Evolutionary conservation across 92 coral and sea anemone genomes (phyloP), one percentile per base, ranked within the genome.

Genomic region (Epizoanthus rinbou): DNA sequence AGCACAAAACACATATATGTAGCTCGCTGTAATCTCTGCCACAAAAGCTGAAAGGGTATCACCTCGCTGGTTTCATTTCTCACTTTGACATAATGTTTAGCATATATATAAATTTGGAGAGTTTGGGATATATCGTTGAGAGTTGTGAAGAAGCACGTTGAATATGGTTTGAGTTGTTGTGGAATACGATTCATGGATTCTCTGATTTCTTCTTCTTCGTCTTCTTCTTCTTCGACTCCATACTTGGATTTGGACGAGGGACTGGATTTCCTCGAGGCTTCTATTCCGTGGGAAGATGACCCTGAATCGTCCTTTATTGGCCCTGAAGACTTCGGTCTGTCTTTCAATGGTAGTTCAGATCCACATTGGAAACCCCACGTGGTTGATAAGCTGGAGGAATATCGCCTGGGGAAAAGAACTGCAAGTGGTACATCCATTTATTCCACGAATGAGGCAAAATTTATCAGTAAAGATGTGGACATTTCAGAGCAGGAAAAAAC

Each of bases 401-500:
- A 78, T 78, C 82, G 82, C 18, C 52, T 78, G 3, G 82, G 82
- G 24, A 78, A 78, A 43, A 78, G 82, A n/a, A 78, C 71, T 62
- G 71, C 71, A 13, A 78, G 82, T 62, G 82, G 82, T 8, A 5
- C 69, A 15, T 78, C 82, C 22, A 78, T 78, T 13, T 41, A 47
- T 24, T 78, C 82, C 35, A 16, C 57, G 9, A 62, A 63, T 4
- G 50, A 22, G 14, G 13, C 18, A 6, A 23, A 54, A 13, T 18
- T 8, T 19, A 31, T n/a, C 50, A 39, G 8, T 22, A 62, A 22
- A 17, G 37, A 14, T 57, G 56, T 21, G 24, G 8, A 59, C 0
- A 16, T 6, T 16, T 28, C 50, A 15, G 21, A 15, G n/a, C 50
- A 9, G 24, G 69, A 21, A 11, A 39, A 19, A 22, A 4, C 45